Evolutionary conservation across 1,140 invertebrate species (phyloP).

Genomic region (Batillaria attramentaria): DNA sequence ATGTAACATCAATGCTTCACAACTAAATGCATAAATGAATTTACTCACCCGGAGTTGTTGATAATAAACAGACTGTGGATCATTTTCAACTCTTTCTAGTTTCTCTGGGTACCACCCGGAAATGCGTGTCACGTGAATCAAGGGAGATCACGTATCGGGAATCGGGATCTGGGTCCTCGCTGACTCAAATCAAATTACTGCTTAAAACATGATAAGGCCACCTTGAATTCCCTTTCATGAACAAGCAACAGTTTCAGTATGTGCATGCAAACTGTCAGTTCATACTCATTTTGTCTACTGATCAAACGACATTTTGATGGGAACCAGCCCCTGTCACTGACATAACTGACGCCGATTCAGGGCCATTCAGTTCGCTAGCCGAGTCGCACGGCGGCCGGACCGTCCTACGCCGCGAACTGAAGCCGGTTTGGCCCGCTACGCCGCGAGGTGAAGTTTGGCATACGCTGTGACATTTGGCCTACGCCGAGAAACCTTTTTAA

Average conservation of each 20-base stretch:
- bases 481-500: no score
- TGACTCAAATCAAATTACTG: no score
- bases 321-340: background rate
- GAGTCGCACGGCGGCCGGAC: no score
- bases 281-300: background rate
- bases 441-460: no score
- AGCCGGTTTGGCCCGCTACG: no score
- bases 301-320: background rate
- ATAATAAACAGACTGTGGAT: constrained; percentile 98
- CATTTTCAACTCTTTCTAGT: constrained; percentile 76
- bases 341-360: no score
- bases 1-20: constrained; percentile 30
- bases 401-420: no score
- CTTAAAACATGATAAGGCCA: no score
- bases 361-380: no score
- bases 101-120: constrained; percentile 7
- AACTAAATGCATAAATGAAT: constrained; percentile 30
- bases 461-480: no score
- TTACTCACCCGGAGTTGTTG: constrained; percentile 90
- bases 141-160: background rate
- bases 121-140: constrained; percentile 25
- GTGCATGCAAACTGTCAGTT: no score
- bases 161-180: background rate
- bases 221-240: background rate
- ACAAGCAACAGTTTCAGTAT: background rate